Conservation (phyloP, 2,888 invertebrate genomes). For the Crematogaster levior region DNA sequence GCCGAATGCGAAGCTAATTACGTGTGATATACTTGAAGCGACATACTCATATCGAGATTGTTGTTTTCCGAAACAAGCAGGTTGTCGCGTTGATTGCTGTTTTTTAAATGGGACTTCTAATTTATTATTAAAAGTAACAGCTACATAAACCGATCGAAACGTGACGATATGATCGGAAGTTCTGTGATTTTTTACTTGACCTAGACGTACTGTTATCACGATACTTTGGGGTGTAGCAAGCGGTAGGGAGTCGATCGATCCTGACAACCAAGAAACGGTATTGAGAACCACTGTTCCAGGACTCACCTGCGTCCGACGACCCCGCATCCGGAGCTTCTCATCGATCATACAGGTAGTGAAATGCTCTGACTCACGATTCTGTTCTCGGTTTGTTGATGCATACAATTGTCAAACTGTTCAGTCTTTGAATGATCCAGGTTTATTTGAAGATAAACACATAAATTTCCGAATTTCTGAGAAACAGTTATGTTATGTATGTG, state of each 20-base stretch:
- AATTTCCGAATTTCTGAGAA: background rate
- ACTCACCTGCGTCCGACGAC: conserved; percentile 54
- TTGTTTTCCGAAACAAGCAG: background rate
- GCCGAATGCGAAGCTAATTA: background rate
- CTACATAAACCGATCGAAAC: background rate
- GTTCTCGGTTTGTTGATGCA: background rate
- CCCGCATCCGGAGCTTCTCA: conserved; percentile 40
- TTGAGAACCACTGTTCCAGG: conserved; percentile 60
- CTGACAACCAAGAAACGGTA: conserved; percentile 48
- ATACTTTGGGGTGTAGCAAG: background rate
- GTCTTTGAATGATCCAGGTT: background rate
- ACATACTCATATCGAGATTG: conserved; percentile 8
- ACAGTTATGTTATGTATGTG: background rate
- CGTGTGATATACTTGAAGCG: background rate
- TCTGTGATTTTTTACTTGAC: background rate
- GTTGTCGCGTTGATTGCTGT: background rate
- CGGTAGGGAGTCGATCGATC: conserved; percentile 42
- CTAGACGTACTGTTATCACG: background rate
- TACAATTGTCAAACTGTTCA: background rate
- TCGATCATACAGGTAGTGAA: conserved; percentile 44
- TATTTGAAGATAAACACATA: background rate
- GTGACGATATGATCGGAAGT: background rate
- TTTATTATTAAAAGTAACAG: background rate
- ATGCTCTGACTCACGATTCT: background rate
- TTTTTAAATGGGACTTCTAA: background rate